A percentile compares a stretch with the other conserved stretches of the same genome.
These are phyloP conservation scores for Rapana venosa DNA, from an alignment of 2,888 invertebrate genomes.

Conservation along the genomic window DNA sequence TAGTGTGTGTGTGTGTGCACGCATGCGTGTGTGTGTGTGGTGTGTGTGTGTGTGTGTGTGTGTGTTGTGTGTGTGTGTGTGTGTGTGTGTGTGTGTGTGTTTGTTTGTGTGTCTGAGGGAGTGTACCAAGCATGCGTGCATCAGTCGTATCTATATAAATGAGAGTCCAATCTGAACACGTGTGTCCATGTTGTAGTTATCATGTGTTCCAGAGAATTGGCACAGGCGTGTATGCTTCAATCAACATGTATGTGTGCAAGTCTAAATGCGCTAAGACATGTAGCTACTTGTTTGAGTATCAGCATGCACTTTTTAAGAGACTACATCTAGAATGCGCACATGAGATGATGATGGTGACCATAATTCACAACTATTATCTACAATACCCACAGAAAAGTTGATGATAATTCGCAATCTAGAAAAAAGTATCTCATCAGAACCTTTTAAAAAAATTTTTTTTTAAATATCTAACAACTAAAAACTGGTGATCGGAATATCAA, in stretches of 20 bases:
- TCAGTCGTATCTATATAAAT: background rate
- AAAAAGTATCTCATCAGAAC: no score
- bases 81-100: background rate
- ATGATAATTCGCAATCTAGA: no score
- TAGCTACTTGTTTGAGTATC: background rate
- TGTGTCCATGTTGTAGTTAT: background rate
- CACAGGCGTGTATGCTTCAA: background rate
- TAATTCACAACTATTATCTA: no score
- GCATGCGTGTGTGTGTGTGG: background rate
- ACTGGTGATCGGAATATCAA: no score
- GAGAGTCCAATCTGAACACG: background rate
- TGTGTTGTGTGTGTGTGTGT: constrained; percentile 1
- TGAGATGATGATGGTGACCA: no score
- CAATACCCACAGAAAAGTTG: no score
- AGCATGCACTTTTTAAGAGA: no score
- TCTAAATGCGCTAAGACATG: background rate
- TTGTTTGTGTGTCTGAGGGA: background rate
- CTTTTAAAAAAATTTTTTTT: no score
- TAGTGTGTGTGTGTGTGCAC: background rate
- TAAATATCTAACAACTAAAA: no score
- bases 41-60: background rate
- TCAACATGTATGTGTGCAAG: background rate
- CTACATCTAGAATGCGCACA: no score
- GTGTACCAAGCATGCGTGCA: background rate
- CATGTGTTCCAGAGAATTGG: background rate